Evolutionary conservation across 2,888 invertebrate genomes (phyloP).

Genomic region (Aquatica leii): DNA sequence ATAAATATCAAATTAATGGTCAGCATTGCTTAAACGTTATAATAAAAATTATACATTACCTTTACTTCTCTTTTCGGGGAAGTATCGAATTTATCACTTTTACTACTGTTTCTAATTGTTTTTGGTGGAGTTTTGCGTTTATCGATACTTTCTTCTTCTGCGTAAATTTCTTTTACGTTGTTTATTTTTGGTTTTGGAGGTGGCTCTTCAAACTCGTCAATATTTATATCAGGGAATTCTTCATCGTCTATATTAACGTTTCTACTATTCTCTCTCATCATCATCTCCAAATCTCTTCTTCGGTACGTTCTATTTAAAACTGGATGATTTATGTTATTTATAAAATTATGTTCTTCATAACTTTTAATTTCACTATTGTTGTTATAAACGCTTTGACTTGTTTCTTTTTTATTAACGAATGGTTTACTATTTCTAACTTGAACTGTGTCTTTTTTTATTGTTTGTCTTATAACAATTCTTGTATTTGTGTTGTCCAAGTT

Average conservation of each 20-base stretch:
- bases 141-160: constrained; percentile 52
- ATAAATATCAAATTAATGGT: no score
- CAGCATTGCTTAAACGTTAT: no score
- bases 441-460: constrained; percentile 56
- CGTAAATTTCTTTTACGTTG: constrained; percentile 60
- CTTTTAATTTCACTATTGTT: constrained; percentile 55
- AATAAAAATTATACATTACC: constrained; percentile 25
- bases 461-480: constrained; percentile 54
- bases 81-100: constrained; percentile 23
- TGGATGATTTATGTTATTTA: constrained; percentile 37
- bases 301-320: constrained; percentile 25
- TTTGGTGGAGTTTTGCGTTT: constrained; percentile 43
- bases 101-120: constrained; percentile 39
- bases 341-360: constrained; percentile 53
- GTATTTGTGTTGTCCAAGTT: constrained; percentile 67
- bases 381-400: constrained; percentile 54
- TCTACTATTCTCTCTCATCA: constrained; percentile 59
- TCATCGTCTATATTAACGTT: constrained; percentile 61
- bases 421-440: constrained; percentile 58
- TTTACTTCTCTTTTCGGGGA: constrained; percentile 36
- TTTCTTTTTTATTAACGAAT: constrained; percentile 57
- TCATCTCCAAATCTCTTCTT: constrained; percentile 54
- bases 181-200: constrained; percentile 55
- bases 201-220: constrained; percentile 52
- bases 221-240: constrained; percentile 59